Conservation (phyloP, 2,797 vertebrate species). For the Synaphobranchus kaupii region DNA sequence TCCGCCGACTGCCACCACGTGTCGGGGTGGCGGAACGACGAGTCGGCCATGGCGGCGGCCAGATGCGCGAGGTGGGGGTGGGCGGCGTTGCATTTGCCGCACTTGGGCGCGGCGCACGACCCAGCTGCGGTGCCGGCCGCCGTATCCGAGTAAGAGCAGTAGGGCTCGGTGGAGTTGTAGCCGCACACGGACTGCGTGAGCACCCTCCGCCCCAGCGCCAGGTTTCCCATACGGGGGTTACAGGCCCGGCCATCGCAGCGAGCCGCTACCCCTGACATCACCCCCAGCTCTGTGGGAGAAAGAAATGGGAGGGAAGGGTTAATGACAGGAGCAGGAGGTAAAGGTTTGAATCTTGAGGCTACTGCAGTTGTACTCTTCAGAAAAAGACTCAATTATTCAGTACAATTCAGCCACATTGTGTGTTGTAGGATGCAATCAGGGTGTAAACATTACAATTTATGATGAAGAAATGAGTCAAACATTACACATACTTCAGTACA, state of each 20-base stretch:
- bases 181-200: conserved; percentile 86
- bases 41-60: conserved; percentile 89
- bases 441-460: neutral
- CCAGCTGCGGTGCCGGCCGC: conserved; percentile 56
- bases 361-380: neutral
- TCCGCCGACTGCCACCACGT: conserved; percentile 96
- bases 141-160: conserved; percentile 77
- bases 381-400: neutral
- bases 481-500: neutral
- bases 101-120: conserved; percentile 70
- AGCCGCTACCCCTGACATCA: conserved; percentile 66
- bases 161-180: conserved; percentile 74
- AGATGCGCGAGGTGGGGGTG: conserved; percentile 80
- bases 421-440: neutral
- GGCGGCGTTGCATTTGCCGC: conserved; percentile 80
- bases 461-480: neutral
- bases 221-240: conserved; percentile 94
- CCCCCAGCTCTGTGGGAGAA: conserved; percentile 63
- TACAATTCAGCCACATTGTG: neutral
- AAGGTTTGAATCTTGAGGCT: neutral
- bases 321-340: neutral
- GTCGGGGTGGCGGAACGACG: conserved; percentile 86
- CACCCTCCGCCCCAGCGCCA: conserved; percentile 84
- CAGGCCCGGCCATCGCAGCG: conserved; percentile 87
- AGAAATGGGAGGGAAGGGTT: neutral